Evolutionary conservation across 92 coral and sea anemone species (phyloP).

Genomic region (Virgularia gustaviana): DNA sequence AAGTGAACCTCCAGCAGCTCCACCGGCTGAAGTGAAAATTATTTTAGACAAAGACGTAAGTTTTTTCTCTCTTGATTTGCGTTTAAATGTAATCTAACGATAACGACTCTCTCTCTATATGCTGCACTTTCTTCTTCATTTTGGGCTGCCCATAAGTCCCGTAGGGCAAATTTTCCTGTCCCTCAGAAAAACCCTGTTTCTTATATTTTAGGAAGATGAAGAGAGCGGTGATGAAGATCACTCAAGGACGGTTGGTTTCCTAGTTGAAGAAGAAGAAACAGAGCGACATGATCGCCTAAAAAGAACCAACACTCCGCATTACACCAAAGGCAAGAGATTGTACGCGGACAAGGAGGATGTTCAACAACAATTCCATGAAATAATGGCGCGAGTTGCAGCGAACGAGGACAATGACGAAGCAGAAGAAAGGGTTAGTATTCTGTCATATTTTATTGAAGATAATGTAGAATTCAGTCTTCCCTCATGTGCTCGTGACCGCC

Average conservation of each 20-base stretch:
- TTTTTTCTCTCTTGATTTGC: no score
- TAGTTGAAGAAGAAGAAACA: constrained; percentile 85
- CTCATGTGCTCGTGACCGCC: no score
- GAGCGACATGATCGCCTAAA: constrained; percentile 63
- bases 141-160: no score
- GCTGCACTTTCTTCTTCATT: not conserved
- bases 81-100: not conserved
- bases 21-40: not conserved
- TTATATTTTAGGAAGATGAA: constrained; percentile 54
- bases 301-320: constrained; percentile 93
- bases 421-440: constrained; percentile 36
- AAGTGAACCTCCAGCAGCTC: not conserved
- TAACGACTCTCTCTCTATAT: not conserved
- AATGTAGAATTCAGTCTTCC: no score
- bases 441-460: not conserved
- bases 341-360: constrained; percentile 67
- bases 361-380: constrained; percentile 82
- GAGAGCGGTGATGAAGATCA: constrained; percentile 63
- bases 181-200: no score
- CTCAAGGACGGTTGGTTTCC: constrained; percentile 60
- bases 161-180: no score
- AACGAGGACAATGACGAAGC: constrained; percentile 42
- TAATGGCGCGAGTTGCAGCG: constrained; percentile 75
- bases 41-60: not conserved
- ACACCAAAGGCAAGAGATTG: constrained; percentile 80